These are phyloP conservation scores for Trichonephila clavipes DNA, from an alignment of 1,140 invertebrate genomes.

Conservation along the genomic window DNA sequence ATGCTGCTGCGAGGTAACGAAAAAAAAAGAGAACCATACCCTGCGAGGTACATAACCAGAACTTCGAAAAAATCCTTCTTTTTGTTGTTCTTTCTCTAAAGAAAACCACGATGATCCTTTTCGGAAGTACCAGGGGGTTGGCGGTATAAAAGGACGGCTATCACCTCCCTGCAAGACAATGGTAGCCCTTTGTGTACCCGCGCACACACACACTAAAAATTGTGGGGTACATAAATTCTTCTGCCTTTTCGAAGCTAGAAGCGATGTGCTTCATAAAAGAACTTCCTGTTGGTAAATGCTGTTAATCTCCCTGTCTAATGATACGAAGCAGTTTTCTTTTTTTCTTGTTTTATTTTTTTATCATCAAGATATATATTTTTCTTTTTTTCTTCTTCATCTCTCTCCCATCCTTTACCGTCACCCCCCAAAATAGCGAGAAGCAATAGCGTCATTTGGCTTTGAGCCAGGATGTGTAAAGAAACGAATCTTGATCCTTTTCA, in stretches of 20 bases:
- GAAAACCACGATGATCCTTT: constrained; percentile 43
- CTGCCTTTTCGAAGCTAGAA: constrained; percentile 40
- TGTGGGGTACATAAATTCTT: constrained; percentile 67
- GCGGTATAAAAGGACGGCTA: constrained; percentile 28
- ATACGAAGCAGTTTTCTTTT: constrained; percentile 72
- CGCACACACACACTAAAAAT: constrained; percentile 35
- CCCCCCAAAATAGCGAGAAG: constrained; percentile 61
- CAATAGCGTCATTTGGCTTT: constrained; percentile 66
- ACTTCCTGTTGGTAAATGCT: constrained; percentile 76
- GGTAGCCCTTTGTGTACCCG: constrained; percentile 56
- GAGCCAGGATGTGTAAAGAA: constrained; percentile 51
- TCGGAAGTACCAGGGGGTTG: constrained; percentile 58
- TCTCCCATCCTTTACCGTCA: constrained; percentile 31
- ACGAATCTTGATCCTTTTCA: constrained; percentile 51
- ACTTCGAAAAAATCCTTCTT: neutral
- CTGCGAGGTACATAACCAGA: neutral
- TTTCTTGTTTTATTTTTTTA: neutral
- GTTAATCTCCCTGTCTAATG: constrained; percentile 76
- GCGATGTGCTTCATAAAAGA: constrained; percentile 69
- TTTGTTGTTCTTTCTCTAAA: constrained; percentile 35
- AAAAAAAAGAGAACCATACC: neutral
- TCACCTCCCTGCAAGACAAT: constrained; percentile 61
- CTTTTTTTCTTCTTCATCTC: constrained; percentile 8
- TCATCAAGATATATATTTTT: constrained; percentile 45
- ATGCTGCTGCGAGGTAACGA: constrained; percentile 1